Conservation (phyloP, 37 sponge, comb jelly and placozoan genomes). For the Lycopodina hypogea region DNA sequence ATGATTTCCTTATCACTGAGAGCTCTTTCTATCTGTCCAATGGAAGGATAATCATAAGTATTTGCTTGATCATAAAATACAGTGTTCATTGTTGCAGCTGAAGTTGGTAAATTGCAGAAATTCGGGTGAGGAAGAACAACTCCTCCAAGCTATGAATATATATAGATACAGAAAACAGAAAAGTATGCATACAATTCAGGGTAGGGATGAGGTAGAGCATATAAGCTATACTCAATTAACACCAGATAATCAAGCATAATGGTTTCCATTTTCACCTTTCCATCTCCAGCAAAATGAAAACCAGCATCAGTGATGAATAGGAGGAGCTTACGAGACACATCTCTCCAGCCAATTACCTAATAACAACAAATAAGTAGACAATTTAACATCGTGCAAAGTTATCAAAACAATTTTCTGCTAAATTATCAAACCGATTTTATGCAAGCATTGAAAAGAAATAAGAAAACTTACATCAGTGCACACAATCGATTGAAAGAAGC, state of each 20-base stretch:
- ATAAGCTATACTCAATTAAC: neutral
- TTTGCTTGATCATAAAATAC: neutral
- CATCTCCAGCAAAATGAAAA: slow-evolving; percentile 94
- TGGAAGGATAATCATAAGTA: slow-evolving; percentile 77
- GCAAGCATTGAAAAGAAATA: neutral
- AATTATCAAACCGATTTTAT: neutral
- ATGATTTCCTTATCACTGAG: slow-evolving; percentile 62
- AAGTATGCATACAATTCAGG: too few species aligned
- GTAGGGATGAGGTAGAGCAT: neutral
- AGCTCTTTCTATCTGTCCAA: slow-evolving; percentile 60
- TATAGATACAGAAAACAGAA: too few species aligned
- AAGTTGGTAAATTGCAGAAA: neutral
- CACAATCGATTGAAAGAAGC: slow-evolving; percentile 80
- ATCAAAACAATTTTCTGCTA: too few species aligned
- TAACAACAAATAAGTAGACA: neutral
- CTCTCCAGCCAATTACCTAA: slow-evolving; percentile 91
- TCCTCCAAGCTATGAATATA: slow-evolving; percentile 5
- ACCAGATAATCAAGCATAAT: neutral
- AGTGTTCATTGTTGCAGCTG: neutral
- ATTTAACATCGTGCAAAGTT: neutral
- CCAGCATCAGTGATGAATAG: slow-evolving; percentile 87
- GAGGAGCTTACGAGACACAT: slow-evolving; percentile 73
- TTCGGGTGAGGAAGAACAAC: slow-evolving; percentile 2
- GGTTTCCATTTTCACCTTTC: slow-evolving; percentile 52
- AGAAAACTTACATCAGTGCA: slow-evolving; percentile 61